phyloP scores from a whole-genome alignment of 2,797 vertebrate species.

The Philypnodon macrostomus region DNA sequence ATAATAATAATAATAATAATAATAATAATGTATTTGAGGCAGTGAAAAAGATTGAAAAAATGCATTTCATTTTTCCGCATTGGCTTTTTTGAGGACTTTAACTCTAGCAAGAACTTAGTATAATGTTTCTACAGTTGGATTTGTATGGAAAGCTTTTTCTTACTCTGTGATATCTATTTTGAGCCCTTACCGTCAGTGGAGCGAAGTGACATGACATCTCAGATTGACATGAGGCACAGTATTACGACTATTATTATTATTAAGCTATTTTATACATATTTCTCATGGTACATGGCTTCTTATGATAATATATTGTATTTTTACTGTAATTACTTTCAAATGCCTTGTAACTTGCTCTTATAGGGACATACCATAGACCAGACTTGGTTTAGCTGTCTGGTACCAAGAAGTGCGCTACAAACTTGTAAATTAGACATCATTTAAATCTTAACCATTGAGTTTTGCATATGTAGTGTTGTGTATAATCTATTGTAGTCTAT shows the following conservation, averaged over 20 bases:
- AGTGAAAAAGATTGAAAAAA: slow-evolving; percentile 55
- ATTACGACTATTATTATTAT: slow-evolving; percentile 62
- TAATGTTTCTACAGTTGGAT: slow-evolving; percentile 79
- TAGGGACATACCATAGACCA: slow-evolving; percentile 52
- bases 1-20: too few relatives aligned
- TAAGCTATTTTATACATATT: slow-evolving; percentile 76
- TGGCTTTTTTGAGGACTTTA: slow-evolving; percentile 73
- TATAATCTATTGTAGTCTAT: slow-evolving; percentile 71
- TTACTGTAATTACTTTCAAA: slow-evolving; percentile 72
- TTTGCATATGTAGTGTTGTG: slow-evolving; percentile 72
- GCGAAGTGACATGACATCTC: slow-evolving; percentile 63
- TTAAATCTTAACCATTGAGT: slow-evolving; percentile 56
- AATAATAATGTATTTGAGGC: slow-evolving; percentile 67
- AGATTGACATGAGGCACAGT: slow-evolving; percentile 50
- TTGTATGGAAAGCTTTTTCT: slow-evolving; percentile 79
- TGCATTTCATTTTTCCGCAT: slow-evolving; percentile 77
- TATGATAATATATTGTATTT: slow-evolving; percentile 70
- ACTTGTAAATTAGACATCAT: slow-evolving; percentile 71
- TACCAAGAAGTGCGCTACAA: slow-evolving; percentile 37
- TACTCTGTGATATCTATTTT: slow-evolving; percentile 77
- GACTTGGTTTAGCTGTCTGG: slow-evolving; percentile 42
- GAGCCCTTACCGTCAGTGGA: slow-evolving; percentile 53
- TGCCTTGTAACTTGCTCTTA: slow-evolving; percentile 64
- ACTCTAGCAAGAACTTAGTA: slow-evolving; percentile 72
- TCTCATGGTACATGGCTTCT: slow-evolving; percentile 73